Evolutionary conservation across 2,888 invertebrate species (phyloP).

Genomic region (Thereva nobilitata): DNA sequence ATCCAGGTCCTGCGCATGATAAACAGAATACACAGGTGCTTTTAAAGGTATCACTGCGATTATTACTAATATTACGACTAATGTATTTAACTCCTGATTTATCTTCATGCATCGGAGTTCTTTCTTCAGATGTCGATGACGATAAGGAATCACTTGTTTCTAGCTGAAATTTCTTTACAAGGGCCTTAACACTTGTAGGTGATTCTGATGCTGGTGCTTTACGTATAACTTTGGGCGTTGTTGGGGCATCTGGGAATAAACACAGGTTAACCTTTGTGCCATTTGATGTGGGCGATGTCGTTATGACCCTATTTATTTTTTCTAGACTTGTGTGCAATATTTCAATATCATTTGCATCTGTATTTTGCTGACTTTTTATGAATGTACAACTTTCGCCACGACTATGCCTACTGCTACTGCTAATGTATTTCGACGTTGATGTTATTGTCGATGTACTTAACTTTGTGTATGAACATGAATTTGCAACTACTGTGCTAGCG

Average conservation of each 20-base stretch:
- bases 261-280: slow-evolving; percentile 47
- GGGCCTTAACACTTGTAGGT: slow-evolving; percentile 58
- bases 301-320: slow-evolving; percentile 29
- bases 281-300: slow-evolving; percentile 37
- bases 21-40: slow-evolving; percentile 48
- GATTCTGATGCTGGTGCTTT: slow-evolving; percentile 64
- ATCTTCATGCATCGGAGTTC: slow-evolving; percentile 13
- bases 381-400: slow-evolving; percentile 20
- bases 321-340: slow-evolving; percentile 14
- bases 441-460: neutral
- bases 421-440: slow-evolving; percentile 2
- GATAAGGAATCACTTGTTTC: slow-evolving; percentile 45
- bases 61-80: slow-evolving; percentile 20
- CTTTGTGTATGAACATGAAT: slow-evolving; percentile 16
- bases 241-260: slow-evolving; percentile 67
- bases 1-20: slow-evolving; percentile 47
- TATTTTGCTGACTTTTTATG: slow-evolving; percentile 12
- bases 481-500: slow-evolving; percentile 1
- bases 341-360: slow-evolving; percentile 19
- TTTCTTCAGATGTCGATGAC: slow-evolving; percentile 39
- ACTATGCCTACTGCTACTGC: neutral
- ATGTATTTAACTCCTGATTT: slow-evolving; percentile 28
- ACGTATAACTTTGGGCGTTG: slow-evolving; percentile 69
- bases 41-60: slow-evolving; percentile 42
- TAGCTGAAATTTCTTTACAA: slow-evolving; percentile 58